phyloP scores from a whole-genome alignment of 2,113 vertebrate species.

The Cheirogaleus medius region DNA sequence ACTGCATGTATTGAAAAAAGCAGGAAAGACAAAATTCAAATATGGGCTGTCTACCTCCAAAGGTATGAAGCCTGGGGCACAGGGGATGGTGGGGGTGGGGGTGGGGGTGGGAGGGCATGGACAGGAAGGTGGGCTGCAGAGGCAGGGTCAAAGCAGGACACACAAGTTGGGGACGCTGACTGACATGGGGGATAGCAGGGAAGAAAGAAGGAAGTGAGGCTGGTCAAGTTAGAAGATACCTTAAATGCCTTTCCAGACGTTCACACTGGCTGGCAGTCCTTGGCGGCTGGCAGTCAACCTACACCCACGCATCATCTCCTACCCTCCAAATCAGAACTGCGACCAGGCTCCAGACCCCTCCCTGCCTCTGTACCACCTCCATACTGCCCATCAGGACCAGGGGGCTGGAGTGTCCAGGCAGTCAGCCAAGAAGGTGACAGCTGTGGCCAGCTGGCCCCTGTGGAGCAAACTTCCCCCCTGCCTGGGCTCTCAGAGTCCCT shows the following conservation, averaged over 20 bases:
- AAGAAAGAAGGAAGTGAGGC: neutral
- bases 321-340: neutral
- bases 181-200: neutral
- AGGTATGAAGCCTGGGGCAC: neutral
- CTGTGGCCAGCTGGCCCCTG: neutral
- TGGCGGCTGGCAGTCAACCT: neutral
- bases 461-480: neutral
- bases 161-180: too few relatives aligned
- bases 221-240: neutral
- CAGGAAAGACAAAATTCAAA: neutral
- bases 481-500: neutral
- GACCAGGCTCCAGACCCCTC: neutral
- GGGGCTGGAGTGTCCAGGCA: neutral
- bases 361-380: neutral
- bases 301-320: neutral
- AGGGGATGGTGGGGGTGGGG: too few relatives aligned
- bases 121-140: neutral
- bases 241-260: neutral
- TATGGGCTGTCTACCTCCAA: neutral
- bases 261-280: neutral
- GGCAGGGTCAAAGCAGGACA: neutral
- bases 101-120: too few relatives aligned
- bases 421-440: constrained; percentile 10
- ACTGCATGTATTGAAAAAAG: neutral
- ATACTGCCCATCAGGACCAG: neutral